Base-by-base conservation (phyloP, 2,797 vertebrate species). In the Ctenopoma kingsleyae region DNA sequence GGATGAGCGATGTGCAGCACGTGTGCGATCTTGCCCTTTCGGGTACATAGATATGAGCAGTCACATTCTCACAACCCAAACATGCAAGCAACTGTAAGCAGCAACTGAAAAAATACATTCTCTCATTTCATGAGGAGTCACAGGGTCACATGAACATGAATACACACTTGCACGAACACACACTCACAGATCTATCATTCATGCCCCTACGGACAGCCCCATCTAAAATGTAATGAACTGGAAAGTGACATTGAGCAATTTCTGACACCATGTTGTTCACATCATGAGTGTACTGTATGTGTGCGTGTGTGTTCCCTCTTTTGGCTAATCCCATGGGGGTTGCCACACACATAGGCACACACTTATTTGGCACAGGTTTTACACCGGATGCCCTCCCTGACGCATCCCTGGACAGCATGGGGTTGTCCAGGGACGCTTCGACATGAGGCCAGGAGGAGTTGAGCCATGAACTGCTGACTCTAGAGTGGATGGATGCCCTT, bases 171-270 rank as follows among this genome's bases (percentile, higher is more conserved):
- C 52, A 63, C 52, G 8, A 15, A 27, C 47, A 44, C 10, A 66
- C 43, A 65, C 58, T 57, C 50, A 52, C 48, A 40, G 35, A 70
- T 72, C 47, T 64, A 49, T 78, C 56, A 36, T 73, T 70, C 27
- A 44, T 70, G 9, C 67, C 43, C 84, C 64, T 60, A 41, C 35
- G 35, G 72, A 70, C 51, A 80, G 54, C 16, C 20, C 20, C 56
- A 56, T 84, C 66, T 74, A n/a, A 62, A 67, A 64, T 64, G 59
- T 76, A 88, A 89, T 85, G 81, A 78, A 73, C 70, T 67, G 59
- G 78, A 89, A 89, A 87, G 68, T 57, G 79, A 68, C 79, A 78
- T 48, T 58, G 58, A 74, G 72, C 55, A 76, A 76, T 76, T 76
- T 81, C 64, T 81, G 64, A 81, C 64, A 68, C 60, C 23, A 80